Evolutionary conservation across 2,888 invertebrate species (phyloP), one percentile per base, ranked within the genome.

Genomic region (Pyrochroa serraticornis): DNA sequence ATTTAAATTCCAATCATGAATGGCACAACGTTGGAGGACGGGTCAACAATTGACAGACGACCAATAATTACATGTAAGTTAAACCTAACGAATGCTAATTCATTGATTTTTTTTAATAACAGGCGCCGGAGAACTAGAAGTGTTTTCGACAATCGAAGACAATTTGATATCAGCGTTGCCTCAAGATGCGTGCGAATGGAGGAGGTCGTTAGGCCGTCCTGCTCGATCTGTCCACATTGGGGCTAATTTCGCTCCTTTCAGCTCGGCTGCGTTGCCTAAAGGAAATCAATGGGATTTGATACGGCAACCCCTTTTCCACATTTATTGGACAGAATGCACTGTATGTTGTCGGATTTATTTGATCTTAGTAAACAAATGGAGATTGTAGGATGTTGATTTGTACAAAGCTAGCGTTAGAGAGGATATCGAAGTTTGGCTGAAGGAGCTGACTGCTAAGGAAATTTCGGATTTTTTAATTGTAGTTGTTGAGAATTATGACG

Each of bases 381-480:
- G 50, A 51, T 42, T 48, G 6, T 74, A 96, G 96, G 97, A 97
- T 81, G 83, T 95, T 67, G 97, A 97, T 79, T 84, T 87, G 47
- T 97, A 97, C 76, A 96, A 95, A 80, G 84, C 88, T 45, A 87
- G 85, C 47, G 85, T 93, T n/a, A 87, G 90, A 78, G 96, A 97
- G 76, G 93, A 94, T 69, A 91, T 97, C 66, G 92, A 92, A 75
- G 80, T 83, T 66, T 97, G 97, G 97, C 81, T 94, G 49, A 90
- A 91, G 72, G 86, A 87, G 68, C 81, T 97, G 64, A 85, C 85
- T 64, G 85, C 86, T 56, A 86, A 87, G 72, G 89, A 89, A 58
- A 86, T 94, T 53, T 85, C 87, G 48, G 96, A 97, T 79, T 97
- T 95, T 96, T 87, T 97, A 85, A 91, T 97, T 73, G 87, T 97